Percentiles rank a stretch among this genome's conserved stretches.
Evolutionary conservation across 2,797 vertebrate species (phyloP).

Genomic region (Thamnophis elegans): DNA sequence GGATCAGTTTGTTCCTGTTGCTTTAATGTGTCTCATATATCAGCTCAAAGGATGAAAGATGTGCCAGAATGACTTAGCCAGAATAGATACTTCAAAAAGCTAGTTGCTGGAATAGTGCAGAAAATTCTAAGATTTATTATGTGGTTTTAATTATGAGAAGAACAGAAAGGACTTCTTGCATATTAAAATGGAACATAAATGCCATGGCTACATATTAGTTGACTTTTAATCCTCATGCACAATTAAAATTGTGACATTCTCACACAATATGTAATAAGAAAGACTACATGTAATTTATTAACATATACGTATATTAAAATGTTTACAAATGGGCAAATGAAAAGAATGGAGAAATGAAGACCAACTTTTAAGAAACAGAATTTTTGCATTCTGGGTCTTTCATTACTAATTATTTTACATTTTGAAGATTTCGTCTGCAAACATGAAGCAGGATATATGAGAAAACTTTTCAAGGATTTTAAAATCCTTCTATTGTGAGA

Average conservation of each 20-base stretch:
- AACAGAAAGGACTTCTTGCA: slow-evolving; percentile 3
- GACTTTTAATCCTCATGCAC: slow-evolving; percentile 4
- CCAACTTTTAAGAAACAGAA: not conserved
- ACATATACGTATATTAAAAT: not conserved
- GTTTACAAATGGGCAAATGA: not conserved
- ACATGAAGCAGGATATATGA: too few species aligned
- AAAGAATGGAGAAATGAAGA: not conserved
- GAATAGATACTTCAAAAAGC: slow-evolving; percentile 46
- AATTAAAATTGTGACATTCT: not conserved
- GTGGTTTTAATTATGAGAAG: not conserved
- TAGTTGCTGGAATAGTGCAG: slow-evolving; percentile 28
- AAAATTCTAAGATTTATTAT: slow-evolving; percentile 45
- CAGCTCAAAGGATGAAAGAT: slow-evolving; percentile 47
- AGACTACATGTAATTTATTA: not conserved
- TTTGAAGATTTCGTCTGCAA: not conserved
- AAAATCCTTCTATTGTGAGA: not conserved
- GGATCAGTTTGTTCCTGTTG: slow-evolving; percentile 54
- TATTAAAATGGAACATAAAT: slow-evolving; percentile 33
- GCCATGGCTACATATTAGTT: not conserved
- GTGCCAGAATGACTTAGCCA: slow-evolving; percentile 46
- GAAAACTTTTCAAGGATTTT: not conserved
- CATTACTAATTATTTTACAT: not conserved
- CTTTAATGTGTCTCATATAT: slow-evolving; percentile 36
- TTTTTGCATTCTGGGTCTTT: not conserved
- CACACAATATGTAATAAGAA: not conserved